Evolutionary conservation across 2,113 vertebrate species (phyloP), one percentile per base, ranked within the genome.

Genomic region (Actinemys pallida): DNA sequence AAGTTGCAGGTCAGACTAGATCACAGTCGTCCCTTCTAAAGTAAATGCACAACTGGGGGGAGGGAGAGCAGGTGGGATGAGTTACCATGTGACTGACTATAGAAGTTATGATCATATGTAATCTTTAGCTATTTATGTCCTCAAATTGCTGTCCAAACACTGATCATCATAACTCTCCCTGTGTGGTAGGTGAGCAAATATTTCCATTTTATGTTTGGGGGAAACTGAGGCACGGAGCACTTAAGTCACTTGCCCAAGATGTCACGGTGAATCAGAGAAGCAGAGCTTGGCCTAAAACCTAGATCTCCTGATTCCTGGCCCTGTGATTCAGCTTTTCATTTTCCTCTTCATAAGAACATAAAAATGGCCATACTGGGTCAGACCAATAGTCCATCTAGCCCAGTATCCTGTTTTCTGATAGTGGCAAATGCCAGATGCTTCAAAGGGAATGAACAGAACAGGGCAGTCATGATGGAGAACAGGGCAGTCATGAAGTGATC

Each of bases 121-220:
- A 45, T 47, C 42, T 76, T 76, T 76, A 76, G 39, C 10, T 45
- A 4, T 76, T 45, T 76, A 45, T 11, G 5, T 76, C 39, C 83
- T 88, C 49, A 39, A 52, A 52, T 4, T 91, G 54, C 49, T 22
- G 13, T 84, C 29, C n/a, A 91, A 88, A 82, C 88, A 83, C 45
- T 86, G 90, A 54, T 78, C 69, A 81, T 93, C 89, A 81, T 69
- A 92, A 78, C 86, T 88, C 84, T 45, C 59, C 88, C 89, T 87
- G 22, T 82, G 89, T 84, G 54, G 78, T 62, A 88, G 76, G 81
- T 94, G 50, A 84, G 92, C 80, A 92, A 78, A 57, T 76, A 79
- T 72, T 53, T 35, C 79, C 65, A 17, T 83, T 86, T 94, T 56
- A 57, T 53, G 84, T 82, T 35, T 86, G 25, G 45, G 85, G 59